Evolutionary conservation across 2,113 vertebrate genomes (phyloP).

Genomic region (Oenanthe melanoleuca): DNA sequence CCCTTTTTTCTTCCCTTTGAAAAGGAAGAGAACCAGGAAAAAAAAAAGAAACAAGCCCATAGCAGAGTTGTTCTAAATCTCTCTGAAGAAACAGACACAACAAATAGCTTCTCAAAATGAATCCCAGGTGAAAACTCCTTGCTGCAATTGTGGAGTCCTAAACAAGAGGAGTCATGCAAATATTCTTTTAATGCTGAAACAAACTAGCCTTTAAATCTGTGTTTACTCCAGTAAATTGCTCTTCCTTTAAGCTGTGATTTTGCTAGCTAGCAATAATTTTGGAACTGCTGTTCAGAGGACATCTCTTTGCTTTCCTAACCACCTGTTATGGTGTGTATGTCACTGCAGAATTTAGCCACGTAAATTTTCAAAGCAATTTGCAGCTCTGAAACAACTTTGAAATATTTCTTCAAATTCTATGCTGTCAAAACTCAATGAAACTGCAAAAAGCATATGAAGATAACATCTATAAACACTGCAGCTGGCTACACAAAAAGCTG

Average conservation of each 20-base stretch:
- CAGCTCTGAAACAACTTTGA: background rate
- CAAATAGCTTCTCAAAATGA: background rate
- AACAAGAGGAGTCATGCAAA: background rate
- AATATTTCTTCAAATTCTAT: background rate
- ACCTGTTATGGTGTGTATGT: background rate
- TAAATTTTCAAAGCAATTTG: constrained; percentile 5
- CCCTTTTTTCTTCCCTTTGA: background rate
- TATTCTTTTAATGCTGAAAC: background rate
- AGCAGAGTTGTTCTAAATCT: background rate
- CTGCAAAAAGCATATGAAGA: background rate
- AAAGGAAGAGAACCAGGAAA: background rate
- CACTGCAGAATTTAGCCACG: background rate
- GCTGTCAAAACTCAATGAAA: constrained; percentile 31
- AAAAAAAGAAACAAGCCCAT: background rate
- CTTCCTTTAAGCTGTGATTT: background rate
- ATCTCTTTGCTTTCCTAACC: background rate
- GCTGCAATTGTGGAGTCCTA: background rate
- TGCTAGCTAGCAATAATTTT: background rate
- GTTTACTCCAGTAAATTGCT: background rate
- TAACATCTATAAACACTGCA: background rate
- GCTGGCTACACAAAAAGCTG: constrained; percentile 1
- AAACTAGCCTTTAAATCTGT: background rate
- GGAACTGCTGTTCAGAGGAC: background rate
- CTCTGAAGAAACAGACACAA: background rate
- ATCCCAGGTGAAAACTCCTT: background rate